phyloP scores from a whole-genome alignment of 2,888 invertebrate species.

The Acleris literana region DNA sequence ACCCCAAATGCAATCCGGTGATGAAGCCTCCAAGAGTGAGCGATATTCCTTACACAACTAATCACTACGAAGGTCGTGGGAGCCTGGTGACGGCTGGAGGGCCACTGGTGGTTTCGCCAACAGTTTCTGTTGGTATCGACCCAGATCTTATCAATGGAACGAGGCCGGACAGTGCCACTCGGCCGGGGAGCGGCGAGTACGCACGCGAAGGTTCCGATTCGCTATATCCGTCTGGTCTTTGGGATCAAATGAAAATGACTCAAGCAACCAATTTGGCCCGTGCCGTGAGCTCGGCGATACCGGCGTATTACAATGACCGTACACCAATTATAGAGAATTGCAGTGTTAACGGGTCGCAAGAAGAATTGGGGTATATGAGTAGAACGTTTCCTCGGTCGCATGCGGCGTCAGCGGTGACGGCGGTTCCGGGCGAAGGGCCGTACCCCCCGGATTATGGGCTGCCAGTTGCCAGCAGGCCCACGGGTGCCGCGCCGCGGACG shows the following conservation, averaged over 20 bases:
- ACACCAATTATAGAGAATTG: conserved; percentile 88
- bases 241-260: conserved; percentile 86
- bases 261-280: conserved; percentile 83
- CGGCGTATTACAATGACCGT: conserved; percentile 87
- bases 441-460: conserved; percentile 92
- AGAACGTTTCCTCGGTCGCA: conserved; percentile 85
- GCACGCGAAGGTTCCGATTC: conserved; percentile 89
- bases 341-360: conserved; percentile 83
- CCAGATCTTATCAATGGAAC: conserved; percentile 94
- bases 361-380: conserved; percentile 85
- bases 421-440: conserved; percentile 66
- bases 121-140: conserved; percentile 89
- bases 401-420: conserved; percentile 62
- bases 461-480: conserved; percentile 88
- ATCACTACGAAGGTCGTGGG: conserved; percentile 87
- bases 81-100: conserved; percentile 85
- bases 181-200: conserved; percentile 90
- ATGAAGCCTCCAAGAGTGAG: conserved; percentile 88
- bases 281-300: conserved; percentile 82
- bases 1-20: conserved; percentile 85
- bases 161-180: conserved; percentile 83
- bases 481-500: conserved; percentile 85
- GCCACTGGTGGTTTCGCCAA: conserved; percentile 89
- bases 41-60: conserved; percentile 87
- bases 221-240: conserved; percentile 90